Base-by-base conservation (phyloP, 35 echinoderm and acorn worm species). In the Diadema setosum region DNA sequence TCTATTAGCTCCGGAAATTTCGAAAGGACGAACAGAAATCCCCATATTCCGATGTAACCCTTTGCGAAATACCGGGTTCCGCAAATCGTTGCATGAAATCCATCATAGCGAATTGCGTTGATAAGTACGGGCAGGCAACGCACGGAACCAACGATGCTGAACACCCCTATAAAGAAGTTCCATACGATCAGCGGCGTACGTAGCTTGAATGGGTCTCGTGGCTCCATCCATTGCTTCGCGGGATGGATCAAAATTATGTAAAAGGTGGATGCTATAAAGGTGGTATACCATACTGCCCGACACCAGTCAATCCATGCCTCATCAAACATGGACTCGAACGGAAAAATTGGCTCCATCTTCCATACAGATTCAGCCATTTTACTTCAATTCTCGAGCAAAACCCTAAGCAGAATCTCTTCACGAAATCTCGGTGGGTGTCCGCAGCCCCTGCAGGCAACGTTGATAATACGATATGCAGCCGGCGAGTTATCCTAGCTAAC, bases 1-100 rank as follows among this genome's bases (percentile, higher is more conserved):
- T 97, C 95, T 21, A 88, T 84, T 7, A 97, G 87, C 84, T 97
- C 95, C 1, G 91, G 95, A 21, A 97, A 65, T 70, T 97, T 97
- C 24, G 95, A 97, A 0, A 93, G 46, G 9, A 93, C 87, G 61
- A 97, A 97, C 14, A 97, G 35, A 20, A 81, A 60, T 3, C 83
- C 83, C 95, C 95, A 97, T 9, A 97, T 90, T 34, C 67, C 82
- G 37, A 87, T 70, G 75, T 85, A 93, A 33, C 93, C 75, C 4
- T 45, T 33, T 18, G 42, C 39, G 49, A 86, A 97, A 35, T 97
- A 97, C 5, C 81, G 82, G 30, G 58, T 90, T 41, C 93, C 87
- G 63, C 95, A 97, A 27, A 97, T 59, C 3, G 87, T 90, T 2
- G 87, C 65, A 37, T 87, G 76, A 34, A 85, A 93, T 15, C 95